phyloP scores from a whole-genome alignment of 2,888 invertebrate genomes.

The Scaeva pyrastri region DNA sequence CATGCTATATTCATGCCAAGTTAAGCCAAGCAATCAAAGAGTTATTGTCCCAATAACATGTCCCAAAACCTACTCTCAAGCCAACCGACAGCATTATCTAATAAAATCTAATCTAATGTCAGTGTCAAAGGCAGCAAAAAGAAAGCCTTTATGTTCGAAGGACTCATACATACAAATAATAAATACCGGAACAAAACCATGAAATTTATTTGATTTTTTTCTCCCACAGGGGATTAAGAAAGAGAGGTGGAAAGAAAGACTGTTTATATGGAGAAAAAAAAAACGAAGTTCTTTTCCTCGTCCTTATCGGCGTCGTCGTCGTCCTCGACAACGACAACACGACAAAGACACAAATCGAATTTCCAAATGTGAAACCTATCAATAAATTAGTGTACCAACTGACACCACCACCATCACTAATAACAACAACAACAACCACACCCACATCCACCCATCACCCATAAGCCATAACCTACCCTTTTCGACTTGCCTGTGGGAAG shows the following conservation, averaged over 20 bases:
- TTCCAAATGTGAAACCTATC: slow-evolving; percentile 52
- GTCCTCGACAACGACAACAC: background rate
- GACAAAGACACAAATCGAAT: slow-evolving; percentile 19
- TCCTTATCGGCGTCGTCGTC: too few relatives aligned
- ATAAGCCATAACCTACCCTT: slow-evolving; percentile 20
- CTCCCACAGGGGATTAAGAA: background rate
- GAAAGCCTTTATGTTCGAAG: slow-evolving; percentile 3
- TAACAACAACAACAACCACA: background rate
- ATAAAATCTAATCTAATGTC: slow-evolving; percentile 47
- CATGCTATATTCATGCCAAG: too few relatives aligned
- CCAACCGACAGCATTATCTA: slow-evolving; percentile 27
- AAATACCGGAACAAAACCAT: slow-evolving; percentile 37
- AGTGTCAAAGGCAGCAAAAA: slow-evolving; percentile 28
- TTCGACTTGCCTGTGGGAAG: background rate
- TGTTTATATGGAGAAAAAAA: background rate
- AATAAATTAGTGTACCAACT: slow-evolving; percentile 54
- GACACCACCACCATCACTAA: slow-evolving; percentile 6
- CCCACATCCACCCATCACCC: background rate
- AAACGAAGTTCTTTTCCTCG: background rate
- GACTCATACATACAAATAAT: background rate
- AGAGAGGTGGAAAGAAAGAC: background rate
- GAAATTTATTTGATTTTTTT: slow-evolving; percentile 38
- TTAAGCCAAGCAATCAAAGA: slow-evolving; percentile 18
- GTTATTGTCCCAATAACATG: slow-evolving; percentile 3
- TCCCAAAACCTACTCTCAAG: background rate